Evolutionary conservation across 2,797 vertebrate genomes (phyloP).

Genomic region (Gadopsis bispinosus): DNA sequence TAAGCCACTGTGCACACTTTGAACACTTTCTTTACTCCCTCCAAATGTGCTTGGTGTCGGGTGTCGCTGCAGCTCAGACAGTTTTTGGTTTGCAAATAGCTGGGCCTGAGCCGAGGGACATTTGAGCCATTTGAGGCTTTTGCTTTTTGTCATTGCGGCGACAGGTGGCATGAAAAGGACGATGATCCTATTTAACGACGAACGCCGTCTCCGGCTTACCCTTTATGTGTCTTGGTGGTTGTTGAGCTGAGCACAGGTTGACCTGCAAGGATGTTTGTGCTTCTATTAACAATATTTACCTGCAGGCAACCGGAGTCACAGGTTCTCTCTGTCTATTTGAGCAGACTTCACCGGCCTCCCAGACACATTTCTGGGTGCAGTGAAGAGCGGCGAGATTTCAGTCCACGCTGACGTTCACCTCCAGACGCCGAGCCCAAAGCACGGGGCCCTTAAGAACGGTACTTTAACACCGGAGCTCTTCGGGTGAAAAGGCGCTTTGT

Average conservation of each 20-base stretch:
- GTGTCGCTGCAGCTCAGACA: slow-evolving; percentile 31
- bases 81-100: slow-evolving; percentile 34
- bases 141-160: slow-evolving; percentile 12
- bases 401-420: slow-evolving; percentile 85
- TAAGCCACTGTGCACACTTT: slow-evolving; percentile 6
- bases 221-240: neutral
- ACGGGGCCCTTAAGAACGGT: slow-evolving; percentile 73
- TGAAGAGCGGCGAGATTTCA: slow-evolving; percentile 84
- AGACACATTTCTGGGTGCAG: slow-evolving; percentile 84
- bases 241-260: neutral
- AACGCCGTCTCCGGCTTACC: neutral
- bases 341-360: slow-evolving; percentile 86
- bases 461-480: neutral
- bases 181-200: neutral
- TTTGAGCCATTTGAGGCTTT: slow-evolving; percentile 21
- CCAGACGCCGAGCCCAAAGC: slow-evolving; percentile 71
- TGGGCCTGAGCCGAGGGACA: slow-evolving; percentile 41
- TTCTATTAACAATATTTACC: slow-evolving; percentile 48
- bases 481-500: slow-evolving; percentile 8
- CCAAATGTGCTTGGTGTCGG: slow-evolving; percentile 11
- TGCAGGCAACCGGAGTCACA: slow-evolving; percentile 8
- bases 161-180: neutral
- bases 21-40: neutral
- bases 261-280: slow-evolving; percentile 5
- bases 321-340: slow-evolving; percentile 37